Conservation (phyloP, 2,113 vertebrate species). For the Poecile atricapillus region DNA sequence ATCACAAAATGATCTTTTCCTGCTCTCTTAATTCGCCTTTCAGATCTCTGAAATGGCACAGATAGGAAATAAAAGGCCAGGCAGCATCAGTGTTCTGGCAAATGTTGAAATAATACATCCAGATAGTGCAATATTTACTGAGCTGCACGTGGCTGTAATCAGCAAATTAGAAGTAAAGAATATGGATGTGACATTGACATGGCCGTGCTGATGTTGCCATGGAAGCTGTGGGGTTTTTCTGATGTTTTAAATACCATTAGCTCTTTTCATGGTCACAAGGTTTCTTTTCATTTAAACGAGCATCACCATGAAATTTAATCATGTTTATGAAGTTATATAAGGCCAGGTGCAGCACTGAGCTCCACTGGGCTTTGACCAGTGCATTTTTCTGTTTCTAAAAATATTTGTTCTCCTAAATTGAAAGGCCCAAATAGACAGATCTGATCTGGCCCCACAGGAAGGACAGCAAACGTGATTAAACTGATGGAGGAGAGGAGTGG, state of each 20-base stretch:
- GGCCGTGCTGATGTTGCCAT: not conserved
- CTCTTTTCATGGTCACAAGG: not conserved
- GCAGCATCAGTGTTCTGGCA: not conserved
- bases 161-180: not conserved
- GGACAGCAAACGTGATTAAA: not conserved
- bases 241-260: not conserved
- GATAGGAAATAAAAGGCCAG: not conserved
- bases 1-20: not conserved
- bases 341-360: not conserved
- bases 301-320: not conserved
- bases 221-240: not conserved
- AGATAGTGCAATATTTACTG: not conserved
- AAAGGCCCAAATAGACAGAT: not conserved
- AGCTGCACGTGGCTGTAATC: not conserved
- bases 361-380: not conserved
- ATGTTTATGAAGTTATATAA: not conserved
- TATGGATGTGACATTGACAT: not conserved
- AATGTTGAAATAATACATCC: not conserved
- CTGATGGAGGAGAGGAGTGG: not conserved
- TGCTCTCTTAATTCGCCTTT: not conserved
- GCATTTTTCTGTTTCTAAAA: not conserved
- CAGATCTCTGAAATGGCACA: not conserved
- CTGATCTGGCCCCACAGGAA: not conserved
- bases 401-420: not conserved
- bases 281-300: not conserved